Percentiles rank a stretch among this genome's conserved stretches.
phyloP scores from a whole-genome alignment of 2,113 vertebrate species.

The Platysternon megacephalum region DNA sequence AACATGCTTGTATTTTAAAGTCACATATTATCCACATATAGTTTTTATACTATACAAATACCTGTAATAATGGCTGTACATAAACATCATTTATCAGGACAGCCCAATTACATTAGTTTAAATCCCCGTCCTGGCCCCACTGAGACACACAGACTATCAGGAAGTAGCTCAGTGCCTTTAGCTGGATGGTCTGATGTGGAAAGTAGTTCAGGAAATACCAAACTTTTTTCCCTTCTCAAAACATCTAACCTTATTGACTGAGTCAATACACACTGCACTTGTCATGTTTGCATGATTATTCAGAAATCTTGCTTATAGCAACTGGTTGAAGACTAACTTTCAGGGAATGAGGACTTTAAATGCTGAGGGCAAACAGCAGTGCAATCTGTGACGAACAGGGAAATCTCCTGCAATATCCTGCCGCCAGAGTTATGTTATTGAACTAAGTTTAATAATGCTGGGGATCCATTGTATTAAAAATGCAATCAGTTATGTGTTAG shows the following conservation, averaged over 20 bases:
- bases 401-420: not conserved
- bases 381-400: not conserved
- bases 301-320: not conserved
- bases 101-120: not conserved
- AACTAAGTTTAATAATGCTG: not conserved
- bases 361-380: not conserved
- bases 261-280: not conserved
- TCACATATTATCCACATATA: not conserved
- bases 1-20: not conserved
- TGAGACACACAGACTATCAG: not conserved
- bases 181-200: not conserved
- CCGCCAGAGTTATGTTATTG: not conserved
- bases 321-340: not conserved
- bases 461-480: not conserved
- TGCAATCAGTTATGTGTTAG: not conserved
- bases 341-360: not conserved
- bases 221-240: not conserved
- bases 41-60: not conserved
- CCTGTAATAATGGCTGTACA: not conserved
- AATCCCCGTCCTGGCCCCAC: not conserved
- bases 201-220: not conserved
- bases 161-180: not conserved
- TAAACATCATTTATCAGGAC: not conserved
- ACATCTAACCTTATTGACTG: not conserved
- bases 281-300: not conserved